A percentile compares a stretch with the other conserved stretches of the same genome.
Conservation (phyloP, 2,797 vertebrate genomes). For the Enteromius anoplus region DNA sequence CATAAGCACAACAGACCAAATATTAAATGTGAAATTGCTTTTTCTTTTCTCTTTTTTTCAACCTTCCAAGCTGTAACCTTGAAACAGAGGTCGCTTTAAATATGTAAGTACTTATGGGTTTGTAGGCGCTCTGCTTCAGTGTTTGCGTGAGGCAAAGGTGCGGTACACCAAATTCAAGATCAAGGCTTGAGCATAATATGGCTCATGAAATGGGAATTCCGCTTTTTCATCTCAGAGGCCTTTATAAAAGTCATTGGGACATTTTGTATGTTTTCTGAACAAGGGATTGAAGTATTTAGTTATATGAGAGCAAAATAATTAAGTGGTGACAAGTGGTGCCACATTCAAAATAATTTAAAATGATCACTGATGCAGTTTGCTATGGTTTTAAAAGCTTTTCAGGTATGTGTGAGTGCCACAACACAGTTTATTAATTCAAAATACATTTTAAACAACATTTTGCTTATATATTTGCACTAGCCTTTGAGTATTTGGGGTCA, state of each 20-base stretch:
- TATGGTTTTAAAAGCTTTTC: neutral
- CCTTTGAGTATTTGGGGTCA: neutral
- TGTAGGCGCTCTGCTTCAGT: neutral
- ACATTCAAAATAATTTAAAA: neutral
- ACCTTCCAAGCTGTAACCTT: conserved; percentile 49
- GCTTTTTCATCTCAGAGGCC: conserved; percentile 5
- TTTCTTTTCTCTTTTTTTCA: conserved; percentile 46
- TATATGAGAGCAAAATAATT: neutral
- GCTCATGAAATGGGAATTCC: conserved; percentile 37
- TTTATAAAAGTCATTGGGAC: neutral
- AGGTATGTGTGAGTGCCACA: neutral
- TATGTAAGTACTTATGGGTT: conserved; percentile 57
- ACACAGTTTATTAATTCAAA: neutral
- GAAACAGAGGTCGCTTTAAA: conserved; percentile 58
- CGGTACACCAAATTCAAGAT: conserved; percentile 19
- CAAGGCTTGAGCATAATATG: conserved; percentile 34
- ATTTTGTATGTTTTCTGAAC: conserved; percentile 2
- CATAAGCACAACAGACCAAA: conserved; percentile 57
- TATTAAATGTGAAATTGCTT: conserved; percentile 64
- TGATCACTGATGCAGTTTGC: neutral
- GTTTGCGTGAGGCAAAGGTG: conserved; percentile 12
- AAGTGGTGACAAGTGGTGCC: neutral
- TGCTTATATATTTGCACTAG: neutral
- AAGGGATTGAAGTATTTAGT: neutral
- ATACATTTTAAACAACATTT: neutral